A percentile compares a stretch with the other conserved stretches of the same genome.
phyloP scores from a whole-genome alignment of 2,113 vertebrate genomes.

The Galbula dea region DNA sequence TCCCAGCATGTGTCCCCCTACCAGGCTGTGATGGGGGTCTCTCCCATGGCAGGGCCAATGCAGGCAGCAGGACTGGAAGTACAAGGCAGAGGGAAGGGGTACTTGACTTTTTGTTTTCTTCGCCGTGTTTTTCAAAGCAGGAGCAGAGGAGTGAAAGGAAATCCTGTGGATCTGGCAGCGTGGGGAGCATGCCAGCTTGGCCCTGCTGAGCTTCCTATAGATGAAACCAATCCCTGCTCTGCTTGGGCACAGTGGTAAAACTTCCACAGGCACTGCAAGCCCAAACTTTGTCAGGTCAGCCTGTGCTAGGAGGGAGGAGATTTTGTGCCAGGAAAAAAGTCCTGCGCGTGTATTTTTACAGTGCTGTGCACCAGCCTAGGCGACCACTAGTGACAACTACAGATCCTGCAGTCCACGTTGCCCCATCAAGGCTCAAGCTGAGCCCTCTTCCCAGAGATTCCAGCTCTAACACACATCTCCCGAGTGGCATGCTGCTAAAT shows the following conservation, averaged over 20 bases:
- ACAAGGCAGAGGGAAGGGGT: not conserved
- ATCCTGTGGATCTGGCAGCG: not conserved
- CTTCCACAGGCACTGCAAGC: rapidly evolving
- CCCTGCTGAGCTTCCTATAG: not conserved
- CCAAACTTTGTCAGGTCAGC: not conserved
- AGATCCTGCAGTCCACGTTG: rapidly evolving
- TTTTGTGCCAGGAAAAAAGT: not conserved
- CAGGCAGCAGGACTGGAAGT: not conserved
- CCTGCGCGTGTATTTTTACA: rapidly evolving
- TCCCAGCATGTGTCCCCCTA: rapidly evolving
- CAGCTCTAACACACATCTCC: not conserved
- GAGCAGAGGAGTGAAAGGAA: not conserved
- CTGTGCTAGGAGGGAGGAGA: not conserved
- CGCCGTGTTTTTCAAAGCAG: not conserved
- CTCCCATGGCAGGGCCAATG: not conserved
- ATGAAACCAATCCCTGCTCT: not conserved
- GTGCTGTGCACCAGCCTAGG: not conserved
- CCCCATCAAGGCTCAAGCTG: not conserved
- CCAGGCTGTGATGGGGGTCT: not conserved
- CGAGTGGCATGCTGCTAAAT: rapidly evolving
- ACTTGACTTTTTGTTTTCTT: not conserved
- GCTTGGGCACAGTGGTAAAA: not conserved
- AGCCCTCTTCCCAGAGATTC: not conserved
- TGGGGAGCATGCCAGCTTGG: not conserved
- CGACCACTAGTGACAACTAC: rapidly evolving